These are phyloP conservation scores for Nyctalus aviator DNA, from an alignment of 2,797 vertebrate species.

Conservation along the genomic window DNA sequence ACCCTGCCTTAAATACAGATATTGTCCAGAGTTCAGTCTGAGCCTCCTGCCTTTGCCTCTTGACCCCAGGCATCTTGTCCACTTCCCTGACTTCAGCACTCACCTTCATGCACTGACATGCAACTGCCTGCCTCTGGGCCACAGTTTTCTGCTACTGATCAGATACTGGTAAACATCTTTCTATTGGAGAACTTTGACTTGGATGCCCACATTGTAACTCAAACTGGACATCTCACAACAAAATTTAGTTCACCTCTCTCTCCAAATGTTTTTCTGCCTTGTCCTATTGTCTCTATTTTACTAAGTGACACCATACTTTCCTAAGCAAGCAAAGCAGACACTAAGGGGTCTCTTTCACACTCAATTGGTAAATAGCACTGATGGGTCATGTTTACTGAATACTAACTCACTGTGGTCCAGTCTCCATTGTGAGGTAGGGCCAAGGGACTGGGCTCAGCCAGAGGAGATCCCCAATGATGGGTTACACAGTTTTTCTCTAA, in stretches of 20 bases:
- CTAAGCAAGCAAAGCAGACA: accelerated
- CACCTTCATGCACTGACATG: neutral
- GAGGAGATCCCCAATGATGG: neutral
- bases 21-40: neutral
- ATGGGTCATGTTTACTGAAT: accelerated
- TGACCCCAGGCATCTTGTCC: neutral
- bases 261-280: accelerated
- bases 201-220: accelerated
- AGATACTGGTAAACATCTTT: neutral
- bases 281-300: accelerated
- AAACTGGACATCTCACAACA: accelerated
- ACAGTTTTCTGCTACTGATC: neutral
- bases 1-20: neutral
- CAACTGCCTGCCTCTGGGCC: neutral
- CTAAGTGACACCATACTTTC: accelerated
- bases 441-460: accelerated
- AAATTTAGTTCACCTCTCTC: accelerated
- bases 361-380: accelerated
- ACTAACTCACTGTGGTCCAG: neutral
- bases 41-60: neutral
- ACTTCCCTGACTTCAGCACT: neutral
- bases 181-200: accelerated
- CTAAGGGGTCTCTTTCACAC: neutral
- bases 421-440: too few relatives aligned
- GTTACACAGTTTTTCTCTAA: neutral